These are phyloP conservation scores for Hirudo medicinalis DNA, from an alignment of 1,140 invertebrate genomes.

Conservation along the genomic window DNA sequence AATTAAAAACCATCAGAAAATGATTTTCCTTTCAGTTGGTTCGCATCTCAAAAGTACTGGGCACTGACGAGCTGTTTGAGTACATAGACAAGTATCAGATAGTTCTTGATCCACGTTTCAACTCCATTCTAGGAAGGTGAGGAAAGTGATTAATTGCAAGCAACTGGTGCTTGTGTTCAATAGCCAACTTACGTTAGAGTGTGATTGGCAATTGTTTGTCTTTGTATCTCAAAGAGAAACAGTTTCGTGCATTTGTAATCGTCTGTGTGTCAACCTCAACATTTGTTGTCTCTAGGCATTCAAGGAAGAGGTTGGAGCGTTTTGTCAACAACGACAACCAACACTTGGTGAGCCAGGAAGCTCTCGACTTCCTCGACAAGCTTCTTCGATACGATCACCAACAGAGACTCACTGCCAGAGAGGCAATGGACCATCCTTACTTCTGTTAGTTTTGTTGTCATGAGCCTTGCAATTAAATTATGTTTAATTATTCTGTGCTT, in stretches of 20 bases:
- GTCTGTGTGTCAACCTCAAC: not conserved
- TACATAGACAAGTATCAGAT: constrained; percentile 99
- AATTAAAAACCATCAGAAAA: not conserved
- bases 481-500: not conserved
- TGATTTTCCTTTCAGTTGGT: constrained; percentile 53
- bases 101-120: constrained; percentile 93
- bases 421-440: constrained; percentile 99
- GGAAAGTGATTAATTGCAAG: constrained; percentile 2
- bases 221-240: not conserved
- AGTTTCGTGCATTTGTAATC: no score
- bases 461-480: no score
- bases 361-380: constrained; percentile 96
- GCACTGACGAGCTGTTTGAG: constrained; percentile 95
- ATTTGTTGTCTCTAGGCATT: constrained; percentile 59
- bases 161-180: no score
- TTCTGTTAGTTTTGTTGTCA: constrained; percentile 53
- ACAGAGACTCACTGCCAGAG: constrained; percentile 89
- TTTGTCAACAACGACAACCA: constrained; percentile 99
- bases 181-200: no score
- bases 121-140: constrained; percentile 88
- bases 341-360: constrained; percentile 93
- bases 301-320: constrained; percentile 94
- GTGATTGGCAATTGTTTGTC: no score
- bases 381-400: constrained; percentile 94
- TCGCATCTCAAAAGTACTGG: constrained; percentile 96